Conservation (phyloP, 1,140 invertebrate genomes). For the Ladona fulva region DNA sequence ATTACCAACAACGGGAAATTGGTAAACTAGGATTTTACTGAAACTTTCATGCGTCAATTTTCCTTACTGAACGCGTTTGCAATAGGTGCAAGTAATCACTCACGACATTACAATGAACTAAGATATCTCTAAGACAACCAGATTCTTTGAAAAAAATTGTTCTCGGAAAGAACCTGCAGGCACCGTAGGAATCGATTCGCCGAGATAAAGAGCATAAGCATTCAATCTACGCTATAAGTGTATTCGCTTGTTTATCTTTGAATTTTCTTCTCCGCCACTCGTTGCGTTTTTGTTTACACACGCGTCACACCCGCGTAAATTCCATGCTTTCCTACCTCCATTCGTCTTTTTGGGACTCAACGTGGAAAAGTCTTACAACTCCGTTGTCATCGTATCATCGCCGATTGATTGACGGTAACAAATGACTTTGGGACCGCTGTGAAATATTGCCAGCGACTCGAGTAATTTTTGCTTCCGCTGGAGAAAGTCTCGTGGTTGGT, state of each 20-base stretch:
- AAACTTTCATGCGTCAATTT: no score
- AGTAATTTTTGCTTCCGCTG: not conserved
- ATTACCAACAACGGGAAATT: no score
- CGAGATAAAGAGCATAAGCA: no score
- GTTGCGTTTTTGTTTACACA: not conserved
- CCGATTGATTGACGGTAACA: conserved; percentile 3
- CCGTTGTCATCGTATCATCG: not conserved
- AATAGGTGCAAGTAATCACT: no score
- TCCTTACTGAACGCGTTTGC: no score
- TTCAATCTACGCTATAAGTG: no score
- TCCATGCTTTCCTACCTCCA: not conserved
- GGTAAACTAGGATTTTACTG: no score
- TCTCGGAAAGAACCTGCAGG: no score
- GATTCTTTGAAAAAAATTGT: no score
- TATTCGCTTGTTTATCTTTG: not conserved
- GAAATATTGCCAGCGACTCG: not conserved
- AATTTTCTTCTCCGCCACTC: not conserved
- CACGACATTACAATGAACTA: no score
- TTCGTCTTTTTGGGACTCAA: not conserved
- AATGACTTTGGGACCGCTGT: not conserved
- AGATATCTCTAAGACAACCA: no score
- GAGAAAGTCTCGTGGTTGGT: not conserved
- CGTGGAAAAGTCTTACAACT: not conserved
- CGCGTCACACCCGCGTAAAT: not conserved
- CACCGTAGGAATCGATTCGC: no score